Evolutionary conservation across 2,888 invertebrate species (phyloP).

Genomic region (Dyspetes luteomarginatus): DNA sequence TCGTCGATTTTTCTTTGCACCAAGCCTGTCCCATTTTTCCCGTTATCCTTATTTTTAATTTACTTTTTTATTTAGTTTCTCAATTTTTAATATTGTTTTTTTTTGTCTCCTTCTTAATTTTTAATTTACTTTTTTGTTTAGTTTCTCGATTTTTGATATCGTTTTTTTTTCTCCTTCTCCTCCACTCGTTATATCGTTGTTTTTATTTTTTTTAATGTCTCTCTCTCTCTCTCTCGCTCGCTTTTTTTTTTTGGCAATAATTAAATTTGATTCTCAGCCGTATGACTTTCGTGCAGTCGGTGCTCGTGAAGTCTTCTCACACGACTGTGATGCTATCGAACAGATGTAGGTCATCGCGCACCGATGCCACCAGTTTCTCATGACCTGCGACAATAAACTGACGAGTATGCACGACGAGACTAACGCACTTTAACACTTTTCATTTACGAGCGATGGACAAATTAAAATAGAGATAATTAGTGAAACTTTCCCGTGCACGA

Average conservation of each 20-base stretch:
- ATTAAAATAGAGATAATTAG: not conserved
- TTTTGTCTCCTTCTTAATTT: conserved; percentile 17
- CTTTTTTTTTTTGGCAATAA: not conserved
- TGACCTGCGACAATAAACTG: conserved; percentile 75
- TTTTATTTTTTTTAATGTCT: not conserved
- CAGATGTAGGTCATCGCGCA: conserved; percentile 75
- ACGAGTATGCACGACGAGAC: conserved; percentile 54
- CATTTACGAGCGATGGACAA: not conserved
- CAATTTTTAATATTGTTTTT: not conserved
- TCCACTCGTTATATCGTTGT: not conserved
- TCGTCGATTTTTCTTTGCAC: conserved; percentile 81
- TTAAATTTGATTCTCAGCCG: conserved; percentile 23
- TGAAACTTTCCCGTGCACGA: not conserved
- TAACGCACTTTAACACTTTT: conserved; percentile 25
- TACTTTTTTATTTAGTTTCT: conserved; percentile 50
- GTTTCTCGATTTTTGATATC: conserved; percentile 12
- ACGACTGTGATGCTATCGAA: conserved; percentile 57
- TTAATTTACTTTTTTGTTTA: conserved; percentile 56
- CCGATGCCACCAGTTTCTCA: conserved; percentile 74
- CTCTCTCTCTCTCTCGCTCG: not conserved
- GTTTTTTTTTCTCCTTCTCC: not conserved
- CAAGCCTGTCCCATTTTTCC: conserved; percentile 82
- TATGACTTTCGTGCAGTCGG: conserved; percentile 50
- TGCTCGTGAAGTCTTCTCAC: conserved; percentile 55
- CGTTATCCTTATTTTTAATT: conserved; percentile 49